These are phyloP conservation scores for Leptinotarsa rubiginosa DNA, from an alignment of 2,888 invertebrate species.

Conservation along the genomic window DNA sequence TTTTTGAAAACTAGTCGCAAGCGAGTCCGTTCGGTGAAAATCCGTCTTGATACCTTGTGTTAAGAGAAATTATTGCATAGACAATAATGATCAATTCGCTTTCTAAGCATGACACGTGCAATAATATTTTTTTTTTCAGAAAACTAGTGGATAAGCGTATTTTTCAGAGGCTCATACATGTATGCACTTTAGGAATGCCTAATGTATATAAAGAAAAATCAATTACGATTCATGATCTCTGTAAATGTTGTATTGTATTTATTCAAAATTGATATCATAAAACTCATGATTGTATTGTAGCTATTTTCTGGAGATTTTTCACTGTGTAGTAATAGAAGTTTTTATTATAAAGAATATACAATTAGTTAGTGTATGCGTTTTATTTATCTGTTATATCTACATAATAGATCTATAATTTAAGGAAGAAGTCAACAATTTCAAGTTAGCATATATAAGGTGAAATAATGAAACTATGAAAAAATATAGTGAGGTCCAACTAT, in stretches of 20 bases:
- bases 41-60: no score
- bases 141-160: no score
- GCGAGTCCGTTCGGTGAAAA: no score
- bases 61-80: no score
- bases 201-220: no score
- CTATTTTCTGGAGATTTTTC: constrained; percentile 4
- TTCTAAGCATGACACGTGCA: no score
- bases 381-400: constrained; percentile 45
- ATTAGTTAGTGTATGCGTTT: constrained; percentile 22
- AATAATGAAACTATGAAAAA: constrained; percentile 11
- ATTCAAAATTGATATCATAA: background rate
- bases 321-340: background rate
- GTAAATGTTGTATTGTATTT: constrained; percentile 5
- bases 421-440: constrained; percentile 55
- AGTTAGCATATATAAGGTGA: constrained; percentile 36
- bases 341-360: constrained; percentile 3
- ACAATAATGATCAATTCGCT: no score
- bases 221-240: background rate
- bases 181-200: no score
- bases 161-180: no score
- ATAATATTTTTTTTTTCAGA: no score
- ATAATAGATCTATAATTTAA: constrained; percentile 47
- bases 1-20: no score
- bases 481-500: background rate
- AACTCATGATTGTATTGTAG: background rate